Conservation (phyloP, 92 coral and sea anemone genomes). For the Actinernus sp. region DNA sequence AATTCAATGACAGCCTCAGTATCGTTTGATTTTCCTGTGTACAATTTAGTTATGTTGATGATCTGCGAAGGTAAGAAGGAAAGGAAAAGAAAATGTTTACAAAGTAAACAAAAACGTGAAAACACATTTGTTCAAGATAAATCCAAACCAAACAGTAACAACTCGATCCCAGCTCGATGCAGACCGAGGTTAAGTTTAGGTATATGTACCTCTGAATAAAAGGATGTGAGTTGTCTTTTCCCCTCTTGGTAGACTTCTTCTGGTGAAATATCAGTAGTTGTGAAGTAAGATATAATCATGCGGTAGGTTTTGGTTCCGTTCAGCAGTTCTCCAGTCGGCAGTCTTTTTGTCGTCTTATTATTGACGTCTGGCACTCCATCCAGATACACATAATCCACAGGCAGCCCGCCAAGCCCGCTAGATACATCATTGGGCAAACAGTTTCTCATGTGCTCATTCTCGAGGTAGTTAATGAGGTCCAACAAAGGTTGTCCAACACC, state of each 20-base stretch:
- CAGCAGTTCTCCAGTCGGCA: constrained; percentile 75
- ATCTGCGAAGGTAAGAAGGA: constrained; percentile 40
- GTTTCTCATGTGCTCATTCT: constrained; percentile 86
- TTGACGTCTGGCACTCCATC: constrained; percentile 70
- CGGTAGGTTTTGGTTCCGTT: constrained; percentile 76
- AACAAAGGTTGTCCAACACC: constrained; percentile 89
- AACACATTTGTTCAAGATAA: too few relatives aligned
- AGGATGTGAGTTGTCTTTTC: constrained; percentile 39
- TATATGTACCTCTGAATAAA: constrained; percentile 77
- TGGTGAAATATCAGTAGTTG: constrained; percentile 77
- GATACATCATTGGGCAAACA: constrained; percentile 82
- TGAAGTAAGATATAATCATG: constrained; percentile 85
- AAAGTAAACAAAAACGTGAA: too few relatives aligned
- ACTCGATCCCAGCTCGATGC: too few relatives aligned
- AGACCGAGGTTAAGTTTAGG: too few relatives aligned
- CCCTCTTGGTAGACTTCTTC: constrained; percentile 79
- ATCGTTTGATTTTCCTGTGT: constrained; percentile 61
- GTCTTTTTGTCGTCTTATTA: constrained; percentile 63
- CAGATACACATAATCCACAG: constrained; percentile 82
- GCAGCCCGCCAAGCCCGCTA: constrained; percentile 92
- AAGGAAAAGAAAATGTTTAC: neutral
- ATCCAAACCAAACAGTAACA: too few relatives aligned
- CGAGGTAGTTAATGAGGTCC: constrained; percentile 77
- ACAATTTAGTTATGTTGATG: constrained; percentile 59
- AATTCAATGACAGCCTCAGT: constrained; percentile 57